These are phyloP conservation scores for Elmis aenea DNA, from an alignment of 2,888 invertebrate species.

Conservation along the genomic window DNA sequence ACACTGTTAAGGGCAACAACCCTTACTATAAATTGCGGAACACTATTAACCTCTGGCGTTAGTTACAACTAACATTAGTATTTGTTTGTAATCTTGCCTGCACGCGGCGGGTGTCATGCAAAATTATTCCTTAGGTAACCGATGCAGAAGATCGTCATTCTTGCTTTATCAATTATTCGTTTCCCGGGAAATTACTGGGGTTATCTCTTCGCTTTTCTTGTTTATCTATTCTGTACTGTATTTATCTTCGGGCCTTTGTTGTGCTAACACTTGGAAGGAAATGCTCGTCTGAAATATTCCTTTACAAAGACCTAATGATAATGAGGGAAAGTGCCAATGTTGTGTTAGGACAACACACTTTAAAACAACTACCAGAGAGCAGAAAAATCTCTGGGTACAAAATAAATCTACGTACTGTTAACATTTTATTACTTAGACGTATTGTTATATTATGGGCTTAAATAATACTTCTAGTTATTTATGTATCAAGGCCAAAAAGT, in stretches of 20 bases:
- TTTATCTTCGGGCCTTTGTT: slow-evolving; percentile 37
- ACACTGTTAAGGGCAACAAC: slow-evolving; percentile 20
- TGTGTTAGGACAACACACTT: no score
- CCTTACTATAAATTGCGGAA: slow-evolving; percentile 26
- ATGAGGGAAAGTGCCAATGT: slow-evolving; percentile 8
- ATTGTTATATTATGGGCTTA: no score
- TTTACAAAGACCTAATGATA: slow-evolving; percentile 14
- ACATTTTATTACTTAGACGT: no score
- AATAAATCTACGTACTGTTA: no score
- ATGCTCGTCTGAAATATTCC: slow-evolving; percentile 12
- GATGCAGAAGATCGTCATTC: slow-evolving; percentile 11
- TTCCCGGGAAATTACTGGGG: slow-evolving; percentile 36
- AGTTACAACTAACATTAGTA: slow-evolving; percentile 26
- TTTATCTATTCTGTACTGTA: slow-evolving; percentile 37
- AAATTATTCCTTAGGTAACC: slow-evolving; percentile 18
- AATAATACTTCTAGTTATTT: no score
- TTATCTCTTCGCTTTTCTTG: slow-evolving; percentile 37
- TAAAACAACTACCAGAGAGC: no score
- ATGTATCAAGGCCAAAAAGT: no score
- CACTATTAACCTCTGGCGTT: slow-evolving; percentile 26
- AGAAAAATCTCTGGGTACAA: no score
- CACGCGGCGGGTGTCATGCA: slow-evolving; percentile 13
- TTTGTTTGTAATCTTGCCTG: slow-evolving; percentile 25
- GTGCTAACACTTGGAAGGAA: slow-evolving; percentile 18
- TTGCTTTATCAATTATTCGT: slow-evolving; percentile 37